A percentile compares a stretch with the other conserved stretches of the same genome.
Evolutionary conservation across 2,888 invertebrate species (phyloP).

Genomic region (Danaus chrysippus): DNA sequence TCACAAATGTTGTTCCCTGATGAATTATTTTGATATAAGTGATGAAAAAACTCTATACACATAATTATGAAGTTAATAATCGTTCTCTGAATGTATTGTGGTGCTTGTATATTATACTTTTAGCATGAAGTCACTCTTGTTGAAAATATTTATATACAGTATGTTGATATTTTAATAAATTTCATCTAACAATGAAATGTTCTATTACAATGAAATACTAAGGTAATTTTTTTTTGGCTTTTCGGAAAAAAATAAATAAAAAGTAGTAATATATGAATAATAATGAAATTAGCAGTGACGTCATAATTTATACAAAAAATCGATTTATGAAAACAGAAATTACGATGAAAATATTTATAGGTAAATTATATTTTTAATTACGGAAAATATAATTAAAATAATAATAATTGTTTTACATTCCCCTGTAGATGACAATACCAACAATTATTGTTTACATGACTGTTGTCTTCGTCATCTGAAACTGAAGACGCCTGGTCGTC

Average conservation of each 20-base stretch:
- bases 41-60: background rate
- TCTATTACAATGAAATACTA: constrained; percentile 10
- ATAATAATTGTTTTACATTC: constrained; percentile 37
- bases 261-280: too few relatives aligned
- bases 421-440: constrained; percentile 47
- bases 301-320: too few relatives aligned
- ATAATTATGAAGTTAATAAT: constrained; percentile 15
- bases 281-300: too few relatives aligned
- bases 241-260: too few relatives aligned
- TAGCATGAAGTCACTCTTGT: constrained; percentile 63
- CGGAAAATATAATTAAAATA: constrained; percentile 18
- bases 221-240: too few relatives aligned
- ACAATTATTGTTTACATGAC: constrained; percentile 70
- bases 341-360: too few relatives aligned
- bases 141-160: constrained; percentile 53
- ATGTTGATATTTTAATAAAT: constrained; percentile 33
- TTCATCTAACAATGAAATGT: constrained; percentile 10
- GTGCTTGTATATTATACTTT: constrained; percentile 50
- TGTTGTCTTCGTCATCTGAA: constrained; percentile 64
- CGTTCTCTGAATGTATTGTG: constrained; percentile 46
- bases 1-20: too few relatives aligned
- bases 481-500: constrained; percentile 34
- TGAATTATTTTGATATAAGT: background rate
- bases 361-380: background rate
- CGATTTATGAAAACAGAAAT: too few relatives aligned